Evolutionary conservation across 2,797 vertebrate species (phyloP).

Genomic region (Syngnathus rostellatus): DNA sequence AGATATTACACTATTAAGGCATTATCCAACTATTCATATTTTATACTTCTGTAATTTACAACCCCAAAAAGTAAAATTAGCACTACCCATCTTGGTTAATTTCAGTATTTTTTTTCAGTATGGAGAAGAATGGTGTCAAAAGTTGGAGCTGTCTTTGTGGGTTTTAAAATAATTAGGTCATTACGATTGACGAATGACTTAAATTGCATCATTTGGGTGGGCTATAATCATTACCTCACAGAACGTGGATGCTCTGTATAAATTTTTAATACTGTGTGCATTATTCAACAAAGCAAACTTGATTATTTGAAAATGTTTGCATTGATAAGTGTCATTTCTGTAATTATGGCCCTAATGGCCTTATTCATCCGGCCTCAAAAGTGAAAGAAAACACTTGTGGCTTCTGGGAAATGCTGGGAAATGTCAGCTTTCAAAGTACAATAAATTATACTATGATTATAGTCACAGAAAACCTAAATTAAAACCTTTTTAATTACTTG

Average conservation of each 20-base stretch:
- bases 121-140: not conserved
- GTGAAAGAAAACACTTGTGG: not conserved
- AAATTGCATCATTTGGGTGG: not conserved
- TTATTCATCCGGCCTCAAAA: not conserved
- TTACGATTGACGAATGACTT: not conserved
- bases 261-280: not conserved
- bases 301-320: not conserved
- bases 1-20: not conserved
- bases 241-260: not conserved
- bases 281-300: not conserved
- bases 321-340: conserved; percentile 4
- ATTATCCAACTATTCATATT: not conserved
- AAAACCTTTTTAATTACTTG: not conserved
- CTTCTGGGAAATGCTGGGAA: not conserved
- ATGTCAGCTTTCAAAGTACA: not conserved
- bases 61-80: not conserved
- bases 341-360: not conserved
- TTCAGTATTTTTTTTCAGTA: not conserved
- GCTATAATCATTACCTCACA: not conserved
- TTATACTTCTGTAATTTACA: not conserved
- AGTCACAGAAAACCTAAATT: not conserved
- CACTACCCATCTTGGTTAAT: not conserved
- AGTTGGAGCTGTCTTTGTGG: not conserved
- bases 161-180: not conserved
- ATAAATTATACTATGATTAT: not conserved